phyloP scores from a whole-genome alignment of 35 echinoderm and acorn worm genomes.

The Amphiura filiformis region DNA sequence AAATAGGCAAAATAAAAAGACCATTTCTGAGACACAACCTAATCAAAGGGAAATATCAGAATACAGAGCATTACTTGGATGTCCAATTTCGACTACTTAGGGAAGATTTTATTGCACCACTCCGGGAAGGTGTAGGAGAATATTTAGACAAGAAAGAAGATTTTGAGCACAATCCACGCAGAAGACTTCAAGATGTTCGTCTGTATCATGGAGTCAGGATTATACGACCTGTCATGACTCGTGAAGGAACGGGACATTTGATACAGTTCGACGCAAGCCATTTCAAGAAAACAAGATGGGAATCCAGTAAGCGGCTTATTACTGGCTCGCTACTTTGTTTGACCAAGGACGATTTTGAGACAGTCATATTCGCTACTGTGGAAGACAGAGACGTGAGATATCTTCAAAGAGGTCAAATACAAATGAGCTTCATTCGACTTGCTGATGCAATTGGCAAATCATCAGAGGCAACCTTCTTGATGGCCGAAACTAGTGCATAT shows the following conservation, averaged over 20 bases:
- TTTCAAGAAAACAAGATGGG: conserved; percentile 64
- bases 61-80: conserved; percentile 55
- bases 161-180: conserved; percentile 5
- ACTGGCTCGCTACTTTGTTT: conserved; percentile 85
- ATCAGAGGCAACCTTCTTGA: conserved; percentile 1
- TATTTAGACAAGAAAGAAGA: conserved; percentile 13
- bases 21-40: conserved; percentile 31
- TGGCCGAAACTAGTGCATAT: conserved; percentile 89
- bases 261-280: conserved; percentile 49
- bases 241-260: conserved; percentile 42
- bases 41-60: conserved; percentile 20
- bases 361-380: conserved; percentile 75
- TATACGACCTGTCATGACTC: conserved; percentile 33
- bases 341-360: conserved; percentile 71
- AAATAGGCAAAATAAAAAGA: conserved; percentile 10
- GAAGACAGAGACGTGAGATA: conserved; percentile 61
- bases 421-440: conserved; percentile 14
- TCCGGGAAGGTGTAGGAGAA: conserved; percentile 47
- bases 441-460: neutral
- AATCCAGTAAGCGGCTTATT: conserved; percentile 60
- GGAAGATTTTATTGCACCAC: conserved; percentile 46
- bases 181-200: conserved; percentile 54
- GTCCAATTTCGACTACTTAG: conserved; percentile 61
- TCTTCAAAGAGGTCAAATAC: conserved; percentile 64
- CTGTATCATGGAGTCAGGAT: conserved; percentile 66